Evolutionary conservation across 2,888 invertebrate species (phyloP), one percentile per base, ranked within the genome.

Genomic region (Steinernema scapterisci): DNA sequence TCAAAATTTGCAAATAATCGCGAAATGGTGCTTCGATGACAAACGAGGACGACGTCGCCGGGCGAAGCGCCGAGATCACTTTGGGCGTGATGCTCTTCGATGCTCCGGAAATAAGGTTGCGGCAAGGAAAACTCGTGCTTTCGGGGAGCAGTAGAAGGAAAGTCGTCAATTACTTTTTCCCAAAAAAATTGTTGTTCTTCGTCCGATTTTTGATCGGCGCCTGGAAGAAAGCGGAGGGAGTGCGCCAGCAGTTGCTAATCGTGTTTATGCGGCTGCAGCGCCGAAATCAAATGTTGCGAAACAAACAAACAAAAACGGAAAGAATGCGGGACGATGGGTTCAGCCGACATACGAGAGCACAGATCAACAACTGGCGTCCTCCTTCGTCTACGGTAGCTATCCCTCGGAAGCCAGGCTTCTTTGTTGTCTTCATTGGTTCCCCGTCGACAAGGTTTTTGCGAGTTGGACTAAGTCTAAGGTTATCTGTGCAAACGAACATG

Each of bases 121-220:
- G 63, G 38, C 5, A 9, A 63, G 27, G 27, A 31, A 27, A 63
- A 63, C 63, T 31, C 31, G 63, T 63, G 63, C 63, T 63, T 25
- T 38, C 23, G 19, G 23, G 13, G 19, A 48, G 48, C 48, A 63
- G 63, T 38, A 25, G 25, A 16, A 31, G 25, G 63, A 63, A 63
- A 63, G 63, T 63, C 63, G 63, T 31, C 63, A 27, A 63, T 63
- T 63, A 63, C 31, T 63, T 63, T 63, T 63, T 31, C 31, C 9
- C 38, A 63, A 63, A 52, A 63, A 54, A 63, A 63, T 63, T 31
- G 27, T 31, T 63, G 63, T 63, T 63, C 63, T 63, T 63, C 31
- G 9, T 31, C 6, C 25, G 63, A 63, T 63, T 63, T 63, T 63
- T 63, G 63, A 63, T 63, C 63, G 63, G 27, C 63, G 13, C 63